Conservation (phyloP, 2,888 invertebrate genomes). For the Pheosia gnoma region DNA sequence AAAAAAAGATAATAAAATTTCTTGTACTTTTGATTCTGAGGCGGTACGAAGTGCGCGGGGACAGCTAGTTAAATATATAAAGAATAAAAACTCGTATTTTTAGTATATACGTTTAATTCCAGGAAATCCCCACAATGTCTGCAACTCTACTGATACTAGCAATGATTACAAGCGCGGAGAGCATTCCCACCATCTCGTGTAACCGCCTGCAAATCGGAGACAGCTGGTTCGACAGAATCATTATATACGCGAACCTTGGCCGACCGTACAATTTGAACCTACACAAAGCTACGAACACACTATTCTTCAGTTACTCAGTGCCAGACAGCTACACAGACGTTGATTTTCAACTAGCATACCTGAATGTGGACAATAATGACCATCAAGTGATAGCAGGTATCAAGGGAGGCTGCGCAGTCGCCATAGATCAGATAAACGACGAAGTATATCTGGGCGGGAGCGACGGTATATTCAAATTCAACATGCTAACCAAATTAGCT, state of each 20-base stretch:
- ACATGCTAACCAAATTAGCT: constrained; percentile 58
- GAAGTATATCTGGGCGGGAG: constrained; percentile 66
- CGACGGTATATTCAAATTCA: constrained; percentile 68
- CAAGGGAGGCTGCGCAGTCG: constrained; percentile 60
- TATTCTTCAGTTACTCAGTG: constrained; percentile 62
- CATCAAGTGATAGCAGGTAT: constrained; percentile 57
- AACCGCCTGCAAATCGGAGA: constrained; percentile 53
- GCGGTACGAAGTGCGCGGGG: too few relatives aligned
- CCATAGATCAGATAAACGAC: constrained; percentile 59
- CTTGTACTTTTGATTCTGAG: too few relatives aligned
- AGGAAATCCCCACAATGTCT: constrained; percentile 26
- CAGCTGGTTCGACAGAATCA: constrained; percentile 56
- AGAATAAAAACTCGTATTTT: too few relatives aligned
- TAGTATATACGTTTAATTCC: constrained; percentile 15
- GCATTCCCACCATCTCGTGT: constrained; percentile 44
- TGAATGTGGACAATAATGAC: constrained; percentile 54
- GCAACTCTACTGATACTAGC: constrained; percentile 25
- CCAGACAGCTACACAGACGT: constrained; percentile 56
- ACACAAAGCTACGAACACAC: constrained; percentile 53
- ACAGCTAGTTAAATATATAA: too few relatives aligned
- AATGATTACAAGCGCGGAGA: constrained; percentile 10
- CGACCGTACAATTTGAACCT: constrained; percentile 59
- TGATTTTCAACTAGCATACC: constrained; percentile 61
- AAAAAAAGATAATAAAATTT: too few relatives aligned
- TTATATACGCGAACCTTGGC: constrained; percentile 50